Base-by-base conservation (phyloP, 2,888 invertebrate species). In the Drosophila prostipennis region DNA sequence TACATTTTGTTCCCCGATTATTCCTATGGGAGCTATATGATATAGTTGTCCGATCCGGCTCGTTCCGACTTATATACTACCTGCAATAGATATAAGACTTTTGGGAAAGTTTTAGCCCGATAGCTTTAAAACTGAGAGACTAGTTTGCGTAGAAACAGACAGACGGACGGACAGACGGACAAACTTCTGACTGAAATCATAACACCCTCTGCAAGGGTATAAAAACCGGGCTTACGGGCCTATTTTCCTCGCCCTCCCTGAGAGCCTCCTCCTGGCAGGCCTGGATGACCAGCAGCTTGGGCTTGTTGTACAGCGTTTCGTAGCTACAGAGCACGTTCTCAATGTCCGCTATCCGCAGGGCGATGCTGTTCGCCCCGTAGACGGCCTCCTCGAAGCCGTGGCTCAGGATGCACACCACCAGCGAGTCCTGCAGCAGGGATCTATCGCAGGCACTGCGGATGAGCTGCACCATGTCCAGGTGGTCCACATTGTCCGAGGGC, bases 241-340 rank as follows among this genome's bases (percentile, higher is more conserved):
- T 54, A 1, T 58, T 34, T 86, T 74, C 43, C 2, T 74, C 3
- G 11, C 34, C n/a, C 11, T 48, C 13, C 13, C 45, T 34, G 34
- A 16, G 16, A 0, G 32, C 72, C 53, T 83, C 71, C 34, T 93
- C 93, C 85, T 94, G 94, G 69, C 94, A 94, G 0, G 94, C 93
- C 87, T 94, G 94, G 42, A 94, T 91, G 51, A 94, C 92, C 1
- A 94, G 82, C 56, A 94, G 80, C 90, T 94, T 94, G 13, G 93
- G 93, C 79, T 93, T 93, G 3, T 91, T 90, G 2, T 82, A 72
- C 19, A 94, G 89, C 48, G 91, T 85, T 6, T 77, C 81, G 2
- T 87, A 90, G 6, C 72, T 68, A 42, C 92, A 92, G 53, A 94
- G 87, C 78, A 93, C 92, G 48, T 91, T 87, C 65, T 92, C 91